Evolutionary conservation across 2,797 vertebrate species (phyloP), one percentile per base, ranked within the genome.

Genomic region (Melanogrammus aeglefinus): DNA sequence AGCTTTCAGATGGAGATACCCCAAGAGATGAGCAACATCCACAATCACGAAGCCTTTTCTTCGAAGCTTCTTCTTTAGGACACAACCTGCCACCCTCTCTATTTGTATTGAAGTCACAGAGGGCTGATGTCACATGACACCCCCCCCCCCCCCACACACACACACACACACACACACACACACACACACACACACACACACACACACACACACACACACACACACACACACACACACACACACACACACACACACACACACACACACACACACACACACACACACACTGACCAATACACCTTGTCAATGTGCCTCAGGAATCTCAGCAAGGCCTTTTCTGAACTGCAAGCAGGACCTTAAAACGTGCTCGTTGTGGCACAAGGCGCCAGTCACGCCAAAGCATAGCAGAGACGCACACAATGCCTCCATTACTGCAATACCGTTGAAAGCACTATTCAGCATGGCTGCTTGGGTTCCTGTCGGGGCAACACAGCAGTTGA

Each of bases 361-460:
- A 13, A 29, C 1, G 24, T 13, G 66, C 24, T 51, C 3, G 44
- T 51, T 3, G 44, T 66, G 24, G 77, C 4, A 51, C 31, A 35
- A 57, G 73, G 77, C 77, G 38, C 75, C 14, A 84, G 76, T 63
- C 77, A 86, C 57, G 78, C 47, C 39, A 51, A 84, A 73, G 57
- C 82, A 79, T 72, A 74, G 24, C 1, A 57, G 80, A 88, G 77
- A 76, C 85, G 87, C 88, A 90, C 70, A 83, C 75, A 84, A 83
- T 86, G 84, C 86, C 78, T 88, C 66, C 81, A 82, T 80, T 82
- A 85, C 70, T 89, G 93, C 90, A 89, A 84, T 75, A 94, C 94
- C 92, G 75, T 16, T 91, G 85, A 82, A 76, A 87, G 1, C 85
- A 87, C 57, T 39, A 81, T 70, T 86, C 90, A 63, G 80, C 76